phyloP scores from a whole-genome alignment of 2,797 vertebrate genomes.

The Eleutherodactylus coqui region DNA sequence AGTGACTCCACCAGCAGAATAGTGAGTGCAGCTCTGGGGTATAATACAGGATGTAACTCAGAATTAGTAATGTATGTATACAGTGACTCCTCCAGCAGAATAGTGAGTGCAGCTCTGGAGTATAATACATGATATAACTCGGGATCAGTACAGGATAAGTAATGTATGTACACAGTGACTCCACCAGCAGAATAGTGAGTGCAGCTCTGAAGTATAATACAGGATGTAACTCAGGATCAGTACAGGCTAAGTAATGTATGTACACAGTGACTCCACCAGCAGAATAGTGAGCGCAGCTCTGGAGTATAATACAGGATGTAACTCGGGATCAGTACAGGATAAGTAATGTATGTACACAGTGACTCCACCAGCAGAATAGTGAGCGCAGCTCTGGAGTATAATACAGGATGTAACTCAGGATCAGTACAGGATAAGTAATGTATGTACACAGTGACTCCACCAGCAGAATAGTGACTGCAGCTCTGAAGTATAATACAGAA shows the following conservation, averaged over 20 bases:
- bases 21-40: slow-evolving; percentile 3
- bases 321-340: slow-evolving; percentile 4
- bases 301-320: background rate
- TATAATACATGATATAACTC: background rate
- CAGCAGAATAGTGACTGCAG: background rate
- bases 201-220: slow-evolving; percentile 6
- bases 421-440: background rate
- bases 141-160: background rate
- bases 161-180: slow-evolving; percentile 15
- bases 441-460: background rate
- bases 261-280: background rate
- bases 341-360: slow-evolving; percentile 8
- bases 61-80: slow-evolving; percentile 14
- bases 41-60: background rate
- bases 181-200: background rate
- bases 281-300: slow-evolving; percentile 10
- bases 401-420: slow-evolving; percentile 2
- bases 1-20: background rate
- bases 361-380: background rate
- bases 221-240: background rate
- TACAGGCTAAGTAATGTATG: background rate
- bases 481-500: background rate
- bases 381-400: background rate
- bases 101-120: slow-evolving; percentile 5
- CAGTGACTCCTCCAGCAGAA: background rate